Conservation (phyloP, 2,888 invertebrate genomes). For the Macaria notata region DNA sequence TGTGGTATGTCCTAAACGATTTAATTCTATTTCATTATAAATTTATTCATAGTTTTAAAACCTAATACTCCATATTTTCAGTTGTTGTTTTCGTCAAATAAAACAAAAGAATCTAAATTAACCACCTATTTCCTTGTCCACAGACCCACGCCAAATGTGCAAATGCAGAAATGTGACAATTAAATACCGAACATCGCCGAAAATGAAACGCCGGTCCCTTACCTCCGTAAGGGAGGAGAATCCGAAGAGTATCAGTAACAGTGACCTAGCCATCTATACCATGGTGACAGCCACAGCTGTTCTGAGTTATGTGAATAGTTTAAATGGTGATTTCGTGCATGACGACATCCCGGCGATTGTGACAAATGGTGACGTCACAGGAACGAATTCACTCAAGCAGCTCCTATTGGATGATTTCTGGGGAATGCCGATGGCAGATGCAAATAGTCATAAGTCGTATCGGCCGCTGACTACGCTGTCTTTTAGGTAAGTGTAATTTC, state of each 20-base stretch:
- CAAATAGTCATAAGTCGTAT: slow-evolving; percentile 93
- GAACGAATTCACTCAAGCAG: slow-evolving; percentile 83
- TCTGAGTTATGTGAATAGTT: slow-evolving; percentile 88
- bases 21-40: no score
- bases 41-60: no score
- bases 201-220: slow-evolving; percentile 76
- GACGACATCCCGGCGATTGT: slow-evolving; percentile 93
- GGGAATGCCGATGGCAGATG: slow-evolving; percentile 92
- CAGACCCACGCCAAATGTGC: slow-evolving; percentile 68
- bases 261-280: slow-evolving; percentile 83
- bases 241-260: slow-evolving; percentile 42
- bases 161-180: slow-evolving; percentile 71
- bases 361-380: slow-evolving; percentile 90
- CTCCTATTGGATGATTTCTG: slow-evolving; percentile 92
- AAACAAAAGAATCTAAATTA: no score
- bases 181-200: slow-evolving; percentile 50
- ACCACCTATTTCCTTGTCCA: slow-evolving; percentile 42
- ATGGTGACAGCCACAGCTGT: slow-evolving; percentile 86
- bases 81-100: no score
- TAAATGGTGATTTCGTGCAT: slow-evolving; percentile 92
- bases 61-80: no score
- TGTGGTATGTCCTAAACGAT: no score
- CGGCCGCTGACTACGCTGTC: slow-evolving; percentile 91
- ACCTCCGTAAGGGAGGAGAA: slow-evolving; percentile 67
- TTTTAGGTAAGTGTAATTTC: slow-evolving; percentile 86